A percentile compares a stretch with the other conserved stretches of the same genome.
Evolutionary conservation across 2,797 vertebrate genomes (phyloP).

Genomic region (Spondyliosoma cantharus): DNA sequence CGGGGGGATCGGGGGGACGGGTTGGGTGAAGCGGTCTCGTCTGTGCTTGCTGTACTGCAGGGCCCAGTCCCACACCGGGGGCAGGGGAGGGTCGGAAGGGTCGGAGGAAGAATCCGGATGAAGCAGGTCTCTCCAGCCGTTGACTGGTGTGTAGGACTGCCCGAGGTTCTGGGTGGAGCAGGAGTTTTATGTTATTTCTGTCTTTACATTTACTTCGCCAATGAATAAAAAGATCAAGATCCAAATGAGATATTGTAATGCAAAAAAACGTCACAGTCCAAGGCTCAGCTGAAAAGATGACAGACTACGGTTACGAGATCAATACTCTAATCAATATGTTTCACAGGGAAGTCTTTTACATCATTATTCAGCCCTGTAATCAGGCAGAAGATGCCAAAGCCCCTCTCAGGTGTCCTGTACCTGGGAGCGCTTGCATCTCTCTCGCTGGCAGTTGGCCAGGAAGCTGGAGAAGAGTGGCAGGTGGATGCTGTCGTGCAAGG

Average conservation of each 20-base stretch:
- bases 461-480: slow-evolving; percentile 91
- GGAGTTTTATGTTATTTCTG: no score
- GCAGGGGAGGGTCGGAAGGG: slow-evolving; percentile 77
- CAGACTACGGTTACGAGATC: not conserved
- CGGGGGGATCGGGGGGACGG: slow-evolving; percentile 61
- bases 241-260: not conserved
- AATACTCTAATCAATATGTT: not conserved
- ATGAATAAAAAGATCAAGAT: not conserved
- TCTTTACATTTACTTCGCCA: no score
- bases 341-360: not conserved
- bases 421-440: slow-evolving; percentile 82
- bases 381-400: not conserved
- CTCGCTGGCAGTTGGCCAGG: slow-evolving; percentile 91
- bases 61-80: slow-evolving; percentile 92
- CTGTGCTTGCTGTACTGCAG: slow-evolving; percentile 87
- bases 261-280: not conserved
- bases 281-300: not conserved
- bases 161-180: slow-evolving; percentile 73
- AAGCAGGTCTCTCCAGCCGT: slow-evolving; percentile 80
- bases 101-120: slow-evolving; percentile 79
- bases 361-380: not conserved
- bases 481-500: slow-evolving; percentile 90
- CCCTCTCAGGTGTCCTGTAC: slow-evolving; percentile 69
- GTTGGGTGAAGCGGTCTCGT: slow-evolving; percentile 86
- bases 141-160: slow-evolving; percentile 85